Base-by-base conservation (phyloP, 2,113 vertebrate species). In the Litocranius walleri region DNA sequence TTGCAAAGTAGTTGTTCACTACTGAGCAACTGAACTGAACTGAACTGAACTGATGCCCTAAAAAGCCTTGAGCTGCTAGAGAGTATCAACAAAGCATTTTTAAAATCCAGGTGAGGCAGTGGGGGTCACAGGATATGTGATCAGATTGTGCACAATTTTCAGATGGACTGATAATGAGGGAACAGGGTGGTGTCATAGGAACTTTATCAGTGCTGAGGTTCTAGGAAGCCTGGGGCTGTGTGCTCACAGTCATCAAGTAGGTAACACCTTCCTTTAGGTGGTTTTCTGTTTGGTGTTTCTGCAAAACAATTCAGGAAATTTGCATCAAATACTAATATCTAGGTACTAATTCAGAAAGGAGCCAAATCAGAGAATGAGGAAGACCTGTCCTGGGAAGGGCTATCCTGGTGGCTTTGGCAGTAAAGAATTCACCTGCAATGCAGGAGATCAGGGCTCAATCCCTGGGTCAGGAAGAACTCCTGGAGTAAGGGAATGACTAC, bases 381-480 rank as follows among this genome's bases (percentile, higher is more conserved):
- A 71, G 7, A 7, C 62, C 3, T n/a, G 15, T 64, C 30, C 62
- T 64, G 62, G 30, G 3, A 64, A 64, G 62, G 62, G 30, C 30
- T 64, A 64, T 17, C 15, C 62, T 64, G 30, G 7, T 64, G 62
- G 7, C 15, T 64, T 0, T 9, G 30, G 62, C 1, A 0, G 62
- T 64, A 17, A 64, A 64, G 15, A 64, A n/a, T 64, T 16, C 62
- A n/a, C 30, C 30, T 64, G 30, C 62, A 64, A n/a, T n/a, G 62
- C 62, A 33, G 62, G 62, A 64, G 30, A n/a, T 15, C 6, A n/a
- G 15, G 62, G 30, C 17, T 64, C 62, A 64, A 9, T 8, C 62
- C 30, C 15, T 64, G 62, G 6, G 30, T n/a, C 62, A 64, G 30
- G 15, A n/a, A 64, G 62, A 64, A n/a, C 62, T 64, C 62, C 62